A percentile compares a stretch with the other conserved stretches of the same genome.
phyloP scores from a whole-genome alignment of 2,888 invertebrate species.

The Agapostemon virescens region DNA sequence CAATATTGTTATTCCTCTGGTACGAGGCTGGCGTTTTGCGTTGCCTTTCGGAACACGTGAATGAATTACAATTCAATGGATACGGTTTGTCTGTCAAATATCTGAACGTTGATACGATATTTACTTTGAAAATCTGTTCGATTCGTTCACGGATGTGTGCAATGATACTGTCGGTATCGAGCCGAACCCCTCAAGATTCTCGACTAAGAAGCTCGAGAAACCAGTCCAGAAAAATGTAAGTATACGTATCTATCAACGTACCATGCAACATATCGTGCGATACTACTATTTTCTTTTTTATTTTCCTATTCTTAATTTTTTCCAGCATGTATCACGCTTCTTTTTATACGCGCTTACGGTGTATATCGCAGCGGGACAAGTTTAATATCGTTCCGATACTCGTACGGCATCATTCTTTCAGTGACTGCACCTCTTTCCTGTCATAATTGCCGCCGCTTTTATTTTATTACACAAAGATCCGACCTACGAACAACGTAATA shows the following conservation, averaged over 20 bases:
- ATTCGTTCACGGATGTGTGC: constrained; percentile 45
- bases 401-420: neutral
- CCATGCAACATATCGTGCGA: constrained; percentile 31
- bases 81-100: constrained; percentile 65
- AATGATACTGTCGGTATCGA: constrained; percentile 45
- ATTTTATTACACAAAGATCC: constrained; percentile 16
- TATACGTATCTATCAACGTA: constrained; percentile 30
- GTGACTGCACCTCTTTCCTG: constrained; percentile 14
- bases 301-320: constrained; percentile 42
- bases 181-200: constrained; percentile 31
- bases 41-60: constrained; percentile 62
- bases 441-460: constrained; percentile 32
- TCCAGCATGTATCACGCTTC: constrained; percentile 24
- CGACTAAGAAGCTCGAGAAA: constrained; percentile 24
- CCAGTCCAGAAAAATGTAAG: constrained; percentile 52
- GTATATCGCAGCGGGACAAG: neutral
- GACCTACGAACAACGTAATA: neutral
- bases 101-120: constrained; percentile 48
- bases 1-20: neutral
- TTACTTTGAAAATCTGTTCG: constrained; percentile 29
- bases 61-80: constrained; percentile 60
- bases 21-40: constrained; percentile 24
- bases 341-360: constrained; percentile 8
- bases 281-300: constrained; percentile 47
- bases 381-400: constrained; percentile 16